These are phyloP conservation scores for Sturmia bella DNA, from an alignment of 2,888 invertebrate species.

Conservation along the genomic window DNA sequence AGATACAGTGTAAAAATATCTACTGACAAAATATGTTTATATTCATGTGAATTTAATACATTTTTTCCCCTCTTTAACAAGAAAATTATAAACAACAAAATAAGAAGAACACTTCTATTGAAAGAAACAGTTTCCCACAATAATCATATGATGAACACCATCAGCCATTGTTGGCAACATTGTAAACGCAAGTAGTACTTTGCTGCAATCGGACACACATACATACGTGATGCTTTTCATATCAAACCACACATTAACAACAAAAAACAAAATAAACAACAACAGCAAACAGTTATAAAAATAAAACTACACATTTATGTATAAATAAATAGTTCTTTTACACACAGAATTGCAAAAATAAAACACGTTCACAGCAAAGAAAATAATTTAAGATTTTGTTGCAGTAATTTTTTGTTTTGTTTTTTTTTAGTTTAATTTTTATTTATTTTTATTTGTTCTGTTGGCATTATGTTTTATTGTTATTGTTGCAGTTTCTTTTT, in stretches of 20 bases:
- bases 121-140: conserved; percentile 1
- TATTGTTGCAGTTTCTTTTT: conserved; percentile 10
- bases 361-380: conserved; percentile 48
- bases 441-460: conserved; percentile 8
- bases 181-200: conserved; percentile 3
- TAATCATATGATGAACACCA: conserved; percentile 9
- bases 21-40: not conserved
- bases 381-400: conserved; percentile 65
- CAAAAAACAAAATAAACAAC: not conserved
- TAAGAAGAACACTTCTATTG: conserved; percentile 11
- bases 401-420: conserved; percentile 43
- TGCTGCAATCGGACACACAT: not conserved
- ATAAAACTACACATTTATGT: conserved; percentile 7
- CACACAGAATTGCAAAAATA: not conserved
- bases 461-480: conserved; percentile 25
- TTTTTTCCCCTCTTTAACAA: not conserved
- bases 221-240: not conserved
- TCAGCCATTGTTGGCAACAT: conserved; percentile 19
- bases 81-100: not conserved
- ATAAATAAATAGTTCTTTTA: not conserved
- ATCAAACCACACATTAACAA: conserved; percentile 13
- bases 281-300: conserved; percentile 29
- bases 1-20: conserved; percentile 8
- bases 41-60: not conserved
- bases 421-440: no score